phyloP scores from a whole-genome alignment of 2,113 vertebrate species.

The Hoplias malabaricus region DNA sequence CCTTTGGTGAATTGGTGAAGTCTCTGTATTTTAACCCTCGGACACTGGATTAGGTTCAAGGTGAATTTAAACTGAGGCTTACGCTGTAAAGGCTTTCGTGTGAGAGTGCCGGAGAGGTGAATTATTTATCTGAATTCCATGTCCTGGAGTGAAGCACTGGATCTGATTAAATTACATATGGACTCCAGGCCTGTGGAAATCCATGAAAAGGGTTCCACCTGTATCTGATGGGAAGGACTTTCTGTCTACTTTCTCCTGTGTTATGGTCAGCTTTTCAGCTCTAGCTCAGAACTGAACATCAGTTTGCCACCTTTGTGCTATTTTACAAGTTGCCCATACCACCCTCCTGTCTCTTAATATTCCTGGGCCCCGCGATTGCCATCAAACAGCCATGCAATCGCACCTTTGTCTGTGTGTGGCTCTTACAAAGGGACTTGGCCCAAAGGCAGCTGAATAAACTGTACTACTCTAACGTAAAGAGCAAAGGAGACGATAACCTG shows the following conservation, averaged over 20 bases:
- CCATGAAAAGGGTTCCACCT: slow-evolving; percentile 37
- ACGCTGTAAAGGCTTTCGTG: background rate
- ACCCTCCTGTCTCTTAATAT: slow-evolving; percentile 29
- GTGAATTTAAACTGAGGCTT: background rate
- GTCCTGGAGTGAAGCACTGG: slow-evolving; percentile 15
- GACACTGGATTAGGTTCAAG: background rate
- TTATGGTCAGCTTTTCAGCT: slow-evolving; percentile 6
- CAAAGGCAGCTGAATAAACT: slow-evolving; percentile 57
- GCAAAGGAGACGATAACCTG: slow-evolving; percentile 57
- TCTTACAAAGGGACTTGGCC: slow-evolving; percentile 46
- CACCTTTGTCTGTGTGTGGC: slow-evolving; percentile 50
- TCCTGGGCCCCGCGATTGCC: slow-evolving; percentile 48
- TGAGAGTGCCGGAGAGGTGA: background rate
- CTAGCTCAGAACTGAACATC: slow-evolving; percentile 12
- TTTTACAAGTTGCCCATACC: slow-evolving; percentile 34
- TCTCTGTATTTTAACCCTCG: background rate
- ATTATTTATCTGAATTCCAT: slow-evolving; percentile 32
- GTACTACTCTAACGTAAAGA: slow-evolving; percentile 54
- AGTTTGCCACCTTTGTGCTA: background rate
- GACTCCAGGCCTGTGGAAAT: slow-evolving; percentile 24
- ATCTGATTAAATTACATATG: slow-evolving; percentile 28
- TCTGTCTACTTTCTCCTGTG: slow-evolving; percentile 23
- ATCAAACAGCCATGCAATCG: slow-evolving; percentile 48
- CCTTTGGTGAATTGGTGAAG: background rate
- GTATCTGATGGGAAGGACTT: slow-evolving; percentile 37